These are phyloP conservation scores for Agelaius tricolor DNA, from an alignment of 2,113 vertebrate species.

Conservation along the genomic window DNA sequence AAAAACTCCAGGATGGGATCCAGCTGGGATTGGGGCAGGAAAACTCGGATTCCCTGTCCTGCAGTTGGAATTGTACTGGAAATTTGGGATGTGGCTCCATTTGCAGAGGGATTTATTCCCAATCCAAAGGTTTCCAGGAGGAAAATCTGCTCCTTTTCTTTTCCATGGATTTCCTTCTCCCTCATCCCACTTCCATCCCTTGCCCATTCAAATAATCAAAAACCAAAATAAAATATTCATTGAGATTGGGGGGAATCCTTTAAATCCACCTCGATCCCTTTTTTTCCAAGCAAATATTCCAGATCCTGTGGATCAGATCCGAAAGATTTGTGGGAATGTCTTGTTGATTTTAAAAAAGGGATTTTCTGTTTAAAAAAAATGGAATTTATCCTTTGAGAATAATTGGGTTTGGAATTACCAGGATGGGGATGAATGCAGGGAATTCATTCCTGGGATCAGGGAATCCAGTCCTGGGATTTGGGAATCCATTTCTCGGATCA, in stretches of 20 bases:
- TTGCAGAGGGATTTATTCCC: background rate
- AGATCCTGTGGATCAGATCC: no score
- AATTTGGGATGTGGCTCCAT: background rate
- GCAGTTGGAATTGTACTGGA: background rate
- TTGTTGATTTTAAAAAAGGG: background rate
- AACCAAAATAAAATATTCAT: background rate
- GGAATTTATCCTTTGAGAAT: background rate
- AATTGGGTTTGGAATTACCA: no score
- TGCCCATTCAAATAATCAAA: background rate
- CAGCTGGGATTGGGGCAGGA: background rate
- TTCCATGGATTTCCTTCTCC: background rate
- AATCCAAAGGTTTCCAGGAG: background rate
- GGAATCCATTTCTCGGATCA: background rate
- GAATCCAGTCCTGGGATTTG: background rate
- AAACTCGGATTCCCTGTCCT: background rate
- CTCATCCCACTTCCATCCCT: background rate
- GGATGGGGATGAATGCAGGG: background rate
- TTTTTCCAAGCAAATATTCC: background rate
- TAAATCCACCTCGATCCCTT: background rate
- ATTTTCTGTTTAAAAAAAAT: background rate
- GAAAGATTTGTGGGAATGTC: background rate
- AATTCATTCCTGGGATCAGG: background rate
- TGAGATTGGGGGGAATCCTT: background rate
- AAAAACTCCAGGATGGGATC: background rate
- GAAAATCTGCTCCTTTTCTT: background rate